These are phyloP conservation scores for Troides helena DNA, from an alignment of 2,888 invertebrate species.

Conservation along the genomic window DNA sequence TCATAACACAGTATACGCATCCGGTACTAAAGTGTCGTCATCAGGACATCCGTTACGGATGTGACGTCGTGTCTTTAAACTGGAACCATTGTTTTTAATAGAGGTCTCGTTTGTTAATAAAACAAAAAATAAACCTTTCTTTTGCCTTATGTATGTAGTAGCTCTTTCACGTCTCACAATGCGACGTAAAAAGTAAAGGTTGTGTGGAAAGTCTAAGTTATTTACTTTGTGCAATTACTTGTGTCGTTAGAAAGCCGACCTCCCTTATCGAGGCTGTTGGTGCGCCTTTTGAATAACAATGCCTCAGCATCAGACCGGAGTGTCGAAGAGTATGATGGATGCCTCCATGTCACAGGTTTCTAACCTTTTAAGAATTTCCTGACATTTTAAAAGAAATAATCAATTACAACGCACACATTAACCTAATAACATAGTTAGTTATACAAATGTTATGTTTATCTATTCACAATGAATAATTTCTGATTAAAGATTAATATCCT, in stretches of 20 bases:
- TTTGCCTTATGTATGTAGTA: too few species aligned
- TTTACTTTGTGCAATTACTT: constrained; percentile 1
- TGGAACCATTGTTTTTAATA: not conserved
- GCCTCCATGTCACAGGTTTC: too few species aligned
- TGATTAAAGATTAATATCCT: too few species aligned
- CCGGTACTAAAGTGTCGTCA: not conserved
- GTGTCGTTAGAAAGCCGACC: constrained; percentile 18
- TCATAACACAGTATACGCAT: constrained; percentile 2
- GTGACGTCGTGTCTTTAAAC: not conserved
- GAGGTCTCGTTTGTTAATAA: not conserved
- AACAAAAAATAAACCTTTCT: too few species aligned
- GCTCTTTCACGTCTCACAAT: not conserved
- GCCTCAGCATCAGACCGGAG: not conserved
- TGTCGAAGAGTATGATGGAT: too few species aligned
- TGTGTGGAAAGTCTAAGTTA: constrained; percentile 16
- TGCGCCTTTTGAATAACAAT: constrained; percentile 4
- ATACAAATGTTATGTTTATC: too few species aligned
- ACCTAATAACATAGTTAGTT: too few species aligned
- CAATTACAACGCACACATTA: too few species aligned
- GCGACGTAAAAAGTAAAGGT: constrained; percentile 3
- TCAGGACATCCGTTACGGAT: not conserved
- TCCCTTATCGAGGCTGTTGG: constrained; percentile 12
- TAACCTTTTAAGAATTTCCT: too few species aligned
- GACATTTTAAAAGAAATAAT: too few species aligned
- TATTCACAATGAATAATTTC: too few species aligned